These are phyloP conservation scores for Ennomos fuscantarius DNA, from an alignment of 2,888 invertebrate genomes.

Conservation along the genomic window DNA sequence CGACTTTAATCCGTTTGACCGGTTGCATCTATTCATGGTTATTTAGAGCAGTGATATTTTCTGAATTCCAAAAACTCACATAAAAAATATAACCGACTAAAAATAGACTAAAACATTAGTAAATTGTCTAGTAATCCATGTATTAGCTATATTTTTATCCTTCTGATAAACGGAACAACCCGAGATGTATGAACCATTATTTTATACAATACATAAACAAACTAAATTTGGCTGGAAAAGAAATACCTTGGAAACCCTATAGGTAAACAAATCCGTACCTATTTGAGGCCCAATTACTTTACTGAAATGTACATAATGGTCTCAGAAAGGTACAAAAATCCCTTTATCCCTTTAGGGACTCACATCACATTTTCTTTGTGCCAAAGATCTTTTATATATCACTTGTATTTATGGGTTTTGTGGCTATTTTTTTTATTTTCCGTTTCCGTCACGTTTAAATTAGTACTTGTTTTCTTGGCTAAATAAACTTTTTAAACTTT, in stretches of 20 bases:
- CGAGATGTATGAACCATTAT: slow-evolving; percentile 3
- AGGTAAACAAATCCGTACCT: slow-evolving; percentile 45
- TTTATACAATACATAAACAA: slow-evolving; percentile 6
- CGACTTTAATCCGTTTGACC: no score
- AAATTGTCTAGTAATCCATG: neutral
- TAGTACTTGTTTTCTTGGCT: no score
- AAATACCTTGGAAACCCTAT: slow-evolving; percentile 37
- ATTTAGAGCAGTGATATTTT: no score
- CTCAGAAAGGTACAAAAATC: slow-evolving; percentile 48
- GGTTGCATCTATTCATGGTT: no score
- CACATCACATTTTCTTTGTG: slow-evolving; percentile 57
- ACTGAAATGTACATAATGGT: slow-evolving; percentile 50
- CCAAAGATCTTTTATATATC: slow-evolving; percentile 54
- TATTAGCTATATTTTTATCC: no score
- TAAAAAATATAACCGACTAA: no score
- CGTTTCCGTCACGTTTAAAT: neutral
- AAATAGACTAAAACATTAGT: no score
- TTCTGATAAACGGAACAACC: slow-evolving; percentile 1
- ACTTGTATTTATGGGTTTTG: slow-evolving; percentile 41
- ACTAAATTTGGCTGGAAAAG: slow-evolving; percentile 18
- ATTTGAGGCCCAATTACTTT: slow-evolving; percentile 58
- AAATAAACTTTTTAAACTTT: no score
- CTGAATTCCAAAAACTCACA: no score
- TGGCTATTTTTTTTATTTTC: slow-evolving; percentile 23
- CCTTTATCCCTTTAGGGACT: slow-evolving; percentile 53